Percentiles rank a stretch among this genome's conserved stretches.
Evolutionary conservation across 2,113 vertebrate genomes (phyloP).

Genomic region (Cottus gobio): DNA sequence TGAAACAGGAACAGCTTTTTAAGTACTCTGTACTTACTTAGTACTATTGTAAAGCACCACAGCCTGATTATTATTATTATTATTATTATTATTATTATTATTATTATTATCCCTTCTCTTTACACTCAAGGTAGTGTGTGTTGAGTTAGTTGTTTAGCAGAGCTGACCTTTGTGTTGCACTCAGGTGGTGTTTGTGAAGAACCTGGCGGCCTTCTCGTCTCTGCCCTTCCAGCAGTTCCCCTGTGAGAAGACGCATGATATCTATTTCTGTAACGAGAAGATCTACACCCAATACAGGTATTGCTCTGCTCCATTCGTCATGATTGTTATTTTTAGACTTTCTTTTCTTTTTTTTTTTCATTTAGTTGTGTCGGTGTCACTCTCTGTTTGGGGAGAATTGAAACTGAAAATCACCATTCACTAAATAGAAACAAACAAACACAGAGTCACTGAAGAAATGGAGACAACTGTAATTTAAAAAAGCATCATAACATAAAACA

Average conservation of each 20-base stretch:
- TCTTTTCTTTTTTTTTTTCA: no score
- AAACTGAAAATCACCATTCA: not conserved
- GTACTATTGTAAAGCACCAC: not conserved
- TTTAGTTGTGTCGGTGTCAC: not conserved
- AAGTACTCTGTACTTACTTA: not conserved
- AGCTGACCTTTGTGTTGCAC: slow-evolving; percentile 16
- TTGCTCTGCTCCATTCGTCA: not conserved
- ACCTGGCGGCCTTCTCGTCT: slow-evolving; percentile 85
- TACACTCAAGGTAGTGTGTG: not conserved
- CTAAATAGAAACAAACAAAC: not conserved
- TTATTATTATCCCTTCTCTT: not conserved
- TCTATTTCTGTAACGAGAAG: slow-evolving; percentile 89
- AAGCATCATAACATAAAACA: not conserved
- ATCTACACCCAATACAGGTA: slow-evolving; percentile 92
- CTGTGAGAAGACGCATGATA: slow-evolving; percentile 92
- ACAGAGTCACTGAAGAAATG: not conserved
- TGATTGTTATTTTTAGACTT: not conserved
- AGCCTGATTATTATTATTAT: no score
- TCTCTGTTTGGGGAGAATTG: not conserved
- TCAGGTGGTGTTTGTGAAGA: slow-evolving; percentile 93
- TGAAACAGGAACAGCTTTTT: not conserved
- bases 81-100: no score
- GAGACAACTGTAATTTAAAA: not conserved
- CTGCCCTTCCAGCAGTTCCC: slow-evolving; percentile 87
- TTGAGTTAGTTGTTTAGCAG: not conserved